Evolutionary conservation across 2,888 invertebrate species (phyloP).

Genomic region (Yponomeuta plumbellus): DNA sequence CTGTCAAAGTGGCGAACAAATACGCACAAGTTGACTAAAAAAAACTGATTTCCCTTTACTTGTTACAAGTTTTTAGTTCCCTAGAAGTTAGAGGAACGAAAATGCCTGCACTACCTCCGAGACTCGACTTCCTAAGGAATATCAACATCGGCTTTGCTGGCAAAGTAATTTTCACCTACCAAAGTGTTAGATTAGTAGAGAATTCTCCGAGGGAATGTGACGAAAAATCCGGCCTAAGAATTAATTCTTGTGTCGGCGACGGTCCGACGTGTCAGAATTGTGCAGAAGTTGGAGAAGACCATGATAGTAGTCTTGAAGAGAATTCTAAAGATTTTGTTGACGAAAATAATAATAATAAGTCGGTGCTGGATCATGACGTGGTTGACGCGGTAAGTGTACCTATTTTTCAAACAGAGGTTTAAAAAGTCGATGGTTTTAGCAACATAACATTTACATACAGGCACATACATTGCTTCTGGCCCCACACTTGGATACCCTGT

Average conservation of each 20-base stretch:
- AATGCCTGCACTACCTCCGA: neutral
- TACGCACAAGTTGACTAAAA: too few species aligned
- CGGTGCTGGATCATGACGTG: neutral
- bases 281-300: too few species aligned
- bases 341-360: neutral
- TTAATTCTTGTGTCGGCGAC: too few species aligned
- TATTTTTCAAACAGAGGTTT: neutral
- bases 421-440: too few species aligned
- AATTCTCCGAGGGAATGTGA: neutral
- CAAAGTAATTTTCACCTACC: slow-evolving; percentile 21
- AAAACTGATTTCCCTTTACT: too few species aligned
- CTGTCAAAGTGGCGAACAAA: too few species aligned
- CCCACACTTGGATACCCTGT: too few species aligned
- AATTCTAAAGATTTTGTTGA: neutral
- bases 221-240: neutral
- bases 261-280: too few species aligned
- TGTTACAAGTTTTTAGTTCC: too few species aligned
- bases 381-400: slow-evolving; percentile 3
- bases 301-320: neutral
- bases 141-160: slow-evolving; percentile 18
- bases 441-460: too few species aligned
- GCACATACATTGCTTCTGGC: too few species aligned
- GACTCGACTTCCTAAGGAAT: slow-evolving; percentile 6
- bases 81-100: too few species aligned
- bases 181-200: slow-evolving; percentile 5